Evolutionary conservation across 2,797 vertebrate species (phyloP).

Genomic region (Helicolenus hilgendorfi): DNA sequence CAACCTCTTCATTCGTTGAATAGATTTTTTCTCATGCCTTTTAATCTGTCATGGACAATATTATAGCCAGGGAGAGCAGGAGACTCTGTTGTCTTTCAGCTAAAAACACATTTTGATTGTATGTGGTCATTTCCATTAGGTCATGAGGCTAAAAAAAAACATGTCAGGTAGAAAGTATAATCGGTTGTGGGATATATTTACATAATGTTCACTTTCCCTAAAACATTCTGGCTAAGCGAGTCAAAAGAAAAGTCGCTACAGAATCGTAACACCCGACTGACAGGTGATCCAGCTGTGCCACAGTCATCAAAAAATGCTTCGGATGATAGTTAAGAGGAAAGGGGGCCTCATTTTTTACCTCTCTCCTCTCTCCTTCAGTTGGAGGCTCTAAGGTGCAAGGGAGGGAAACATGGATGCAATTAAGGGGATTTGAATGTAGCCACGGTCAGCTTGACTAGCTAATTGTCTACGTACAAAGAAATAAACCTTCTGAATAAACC

Average conservation of each 20-base stretch:
- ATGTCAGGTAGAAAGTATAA: background rate
- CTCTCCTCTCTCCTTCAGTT: background rate
- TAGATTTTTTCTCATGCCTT: no score
- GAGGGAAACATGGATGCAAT: background rate
- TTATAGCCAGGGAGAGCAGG: background rate
- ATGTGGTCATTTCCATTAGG: background rate
- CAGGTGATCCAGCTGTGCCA: slow-evolving; percentile 3
- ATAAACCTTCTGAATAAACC: background rate
- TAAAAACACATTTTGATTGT: background rate
- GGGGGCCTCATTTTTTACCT: background rate
- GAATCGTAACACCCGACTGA: background rate
- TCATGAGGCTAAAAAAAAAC: background rate
- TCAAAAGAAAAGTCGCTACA: background rate
- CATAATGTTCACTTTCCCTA: background rate
- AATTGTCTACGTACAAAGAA: background rate
- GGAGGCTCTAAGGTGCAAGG: background rate
- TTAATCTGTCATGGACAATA: background rate
- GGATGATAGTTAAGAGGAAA: background rate
- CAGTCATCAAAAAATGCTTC: background rate
- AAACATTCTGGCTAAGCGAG: no score
- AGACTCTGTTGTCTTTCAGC: background rate
- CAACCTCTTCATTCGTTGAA: no score
- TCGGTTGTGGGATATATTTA: background rate
- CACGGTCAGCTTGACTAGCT: background rate
- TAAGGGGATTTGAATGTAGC: background rate